Evolutionary conservation across 1,140 invertebrate species (phyloP).

Genomic region (Lucilia sericata): DNA sequence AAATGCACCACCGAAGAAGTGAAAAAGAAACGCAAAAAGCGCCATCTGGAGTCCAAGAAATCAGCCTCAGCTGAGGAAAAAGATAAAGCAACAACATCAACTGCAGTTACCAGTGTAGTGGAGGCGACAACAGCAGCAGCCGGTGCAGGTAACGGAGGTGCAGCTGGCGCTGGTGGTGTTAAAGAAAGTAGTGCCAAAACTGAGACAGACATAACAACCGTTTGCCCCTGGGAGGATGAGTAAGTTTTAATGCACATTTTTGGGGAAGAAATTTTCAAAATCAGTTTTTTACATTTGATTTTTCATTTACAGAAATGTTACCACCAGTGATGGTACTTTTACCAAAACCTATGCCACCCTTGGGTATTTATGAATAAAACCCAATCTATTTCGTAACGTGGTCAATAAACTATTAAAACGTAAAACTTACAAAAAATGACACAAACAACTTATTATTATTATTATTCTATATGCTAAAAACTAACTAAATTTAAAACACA

Average conservation of each 20-base stretch:
- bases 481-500: neutral
- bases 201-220: constrained; percentile 73
- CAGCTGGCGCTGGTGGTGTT: neutral
- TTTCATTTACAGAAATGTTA: constrained; percentile 77
- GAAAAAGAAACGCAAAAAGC: constrained; percentile 65
- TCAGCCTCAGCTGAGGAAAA: constrained; percentile 58
- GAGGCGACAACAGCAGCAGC: constrained; percentile 51
- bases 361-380: constrained; percentile 82
- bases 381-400: constrained; percentile 57
- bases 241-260: constrained; percentile 71
- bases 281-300: no score
- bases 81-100: constrained; percentile 45
- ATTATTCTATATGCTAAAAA: neutral
- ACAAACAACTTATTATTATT: constrained; percentile 23
- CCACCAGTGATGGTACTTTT: constrained; percentile 86
- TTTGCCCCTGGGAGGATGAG: constrained; percentile 92
- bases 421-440: constrained; percentile 55
- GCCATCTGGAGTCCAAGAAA: constrained; percentile 56
- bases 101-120: constrained; percentile 56
- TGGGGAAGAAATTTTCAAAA: no score
- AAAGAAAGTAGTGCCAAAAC: constrained; percentile 37
- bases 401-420: constrained; percentile 57
- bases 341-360: constrained; percentile 91
- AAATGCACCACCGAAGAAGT: constrained; percentile 53
- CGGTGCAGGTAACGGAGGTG: constrained; percentile 41